Percentiles rank a stretch among this genome's conserved stretches.
These are phyloP conservation scores for Styela clava DNA, from an alignment of 23 tunicate species.

Conservation along the genomic window DNA sequence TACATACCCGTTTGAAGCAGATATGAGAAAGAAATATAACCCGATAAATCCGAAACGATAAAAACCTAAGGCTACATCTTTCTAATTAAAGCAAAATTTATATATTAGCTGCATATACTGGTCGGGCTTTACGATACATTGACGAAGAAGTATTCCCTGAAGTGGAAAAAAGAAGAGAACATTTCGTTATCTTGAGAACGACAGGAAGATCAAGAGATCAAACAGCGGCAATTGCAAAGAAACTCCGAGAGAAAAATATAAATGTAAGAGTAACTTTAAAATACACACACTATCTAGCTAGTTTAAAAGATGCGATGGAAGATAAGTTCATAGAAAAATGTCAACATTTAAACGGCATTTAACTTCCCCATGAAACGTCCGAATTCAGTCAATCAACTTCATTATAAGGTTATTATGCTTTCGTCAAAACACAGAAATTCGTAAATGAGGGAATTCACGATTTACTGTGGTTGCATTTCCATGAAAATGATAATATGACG, in stretches of 20 bases:
- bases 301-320: no score
- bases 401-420: no score
- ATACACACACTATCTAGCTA: no score
- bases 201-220: background rate
- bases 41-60: background rate
- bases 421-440: no score
- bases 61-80: background rate
- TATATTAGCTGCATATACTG: background rate
- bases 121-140: background rate
- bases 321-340: no score
- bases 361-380: no score
- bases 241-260: slow-evolving; percentile 1
- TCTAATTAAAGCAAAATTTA: background rate
- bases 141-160: background rate
- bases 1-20: no score
- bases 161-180: background rate
- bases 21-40: background rate
- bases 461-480: no score
- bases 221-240: background rate
- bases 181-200: background rate
- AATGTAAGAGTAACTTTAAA: background rate
- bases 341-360: no score
- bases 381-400: no score
- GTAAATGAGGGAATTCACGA: no score
- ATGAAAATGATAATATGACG: no score